A percentile compares a stretch with the other conserved stretches of the same genome.
These are phyloP conservation scores for Allobates femoralis DNA, from an alignment of 2,797 vertebrate species.

Conservation along the genomic window DNA sequence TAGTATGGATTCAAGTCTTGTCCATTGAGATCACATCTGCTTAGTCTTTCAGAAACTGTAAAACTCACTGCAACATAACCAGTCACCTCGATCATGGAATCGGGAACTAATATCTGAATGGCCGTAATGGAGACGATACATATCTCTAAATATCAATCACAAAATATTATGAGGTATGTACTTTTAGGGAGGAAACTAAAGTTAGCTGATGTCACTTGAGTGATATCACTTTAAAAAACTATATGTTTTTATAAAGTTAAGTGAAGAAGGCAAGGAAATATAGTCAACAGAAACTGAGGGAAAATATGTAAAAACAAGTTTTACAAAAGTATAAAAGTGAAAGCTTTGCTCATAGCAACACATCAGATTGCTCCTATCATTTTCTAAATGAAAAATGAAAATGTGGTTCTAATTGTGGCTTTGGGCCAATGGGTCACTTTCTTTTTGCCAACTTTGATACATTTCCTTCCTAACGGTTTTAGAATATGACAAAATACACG, in stretches of 20 bases:
- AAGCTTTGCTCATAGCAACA: background rate
- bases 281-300: background rate
- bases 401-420: background rate
- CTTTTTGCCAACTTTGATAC: background rate
- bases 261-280: background rate
- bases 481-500: background rate
- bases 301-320: background rate
- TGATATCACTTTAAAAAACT: background rate
- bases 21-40: background rate
- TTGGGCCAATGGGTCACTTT: background rate
- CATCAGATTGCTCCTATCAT: background rate
- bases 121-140: background rate
- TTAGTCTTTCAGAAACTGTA: background rate
- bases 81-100: slow-evolving; percentile 40
- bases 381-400: background rate
- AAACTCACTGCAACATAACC: slow-evolving; percentile 1
- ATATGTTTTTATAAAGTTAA: background rate
- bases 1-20: background rate
- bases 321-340: background rate
- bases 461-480: background rate
- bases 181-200: background rate
- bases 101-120: background rate
- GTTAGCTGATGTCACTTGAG: background rate
- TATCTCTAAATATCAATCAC: background rate
- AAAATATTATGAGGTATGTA: background rate